Conservation (phyloP, 2,888 invertebrate species). For the Tiliacea aurago region DNA sequence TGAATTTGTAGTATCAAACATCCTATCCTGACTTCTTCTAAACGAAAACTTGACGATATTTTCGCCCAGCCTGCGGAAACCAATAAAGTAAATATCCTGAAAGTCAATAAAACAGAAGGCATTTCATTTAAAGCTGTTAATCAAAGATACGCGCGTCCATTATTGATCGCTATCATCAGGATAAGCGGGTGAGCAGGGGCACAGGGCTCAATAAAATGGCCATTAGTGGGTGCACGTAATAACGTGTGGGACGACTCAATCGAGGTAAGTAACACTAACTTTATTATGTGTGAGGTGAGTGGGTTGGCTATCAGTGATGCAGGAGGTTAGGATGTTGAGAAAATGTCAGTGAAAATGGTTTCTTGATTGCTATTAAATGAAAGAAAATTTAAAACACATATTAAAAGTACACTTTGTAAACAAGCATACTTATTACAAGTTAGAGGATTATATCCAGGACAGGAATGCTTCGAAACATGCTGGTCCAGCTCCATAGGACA, state of each 20-base stretch:
- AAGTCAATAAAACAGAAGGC: conserved; percentile 52
- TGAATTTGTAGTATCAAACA: too few species aligned
- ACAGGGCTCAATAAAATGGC: conserved; percentile 67
- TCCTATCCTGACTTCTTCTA: neutral
- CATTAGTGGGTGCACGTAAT: conserved; percentile 73
- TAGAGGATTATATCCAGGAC: too few species aligned
- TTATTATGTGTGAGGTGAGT: conserved; percentile 40
- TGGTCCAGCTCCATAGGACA: too few species aligned
- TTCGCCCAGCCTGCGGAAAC: neutral
- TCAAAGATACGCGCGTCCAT: conserved; percentile 62
- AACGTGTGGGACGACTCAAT: conserved; percentile 68
- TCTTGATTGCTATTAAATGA: neutral
- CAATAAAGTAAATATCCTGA: conserved; percentile 30
- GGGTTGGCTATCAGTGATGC: conserved; percentile 47
- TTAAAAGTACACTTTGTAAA: too few species aligned
- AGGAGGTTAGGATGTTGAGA: neutral
- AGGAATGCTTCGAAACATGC: too few species aligned
- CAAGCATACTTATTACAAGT: too few species aligned
- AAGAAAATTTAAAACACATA: too few species aligned
- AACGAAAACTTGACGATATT: neutral
- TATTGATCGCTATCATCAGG: conserved; percentile 58
- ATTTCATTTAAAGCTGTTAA: conserved; percentile 58
- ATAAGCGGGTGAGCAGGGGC: conserved; percentile 39
- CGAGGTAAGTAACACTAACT: conserved; percentile 66
- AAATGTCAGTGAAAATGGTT: neutral